A percentile compares a stretch with the other conserved stretches of the same genome.
phyloP scores from a whole-genome alignment of 2,888 invertebrate genomes.

The Leucoma salicis region DNA sequence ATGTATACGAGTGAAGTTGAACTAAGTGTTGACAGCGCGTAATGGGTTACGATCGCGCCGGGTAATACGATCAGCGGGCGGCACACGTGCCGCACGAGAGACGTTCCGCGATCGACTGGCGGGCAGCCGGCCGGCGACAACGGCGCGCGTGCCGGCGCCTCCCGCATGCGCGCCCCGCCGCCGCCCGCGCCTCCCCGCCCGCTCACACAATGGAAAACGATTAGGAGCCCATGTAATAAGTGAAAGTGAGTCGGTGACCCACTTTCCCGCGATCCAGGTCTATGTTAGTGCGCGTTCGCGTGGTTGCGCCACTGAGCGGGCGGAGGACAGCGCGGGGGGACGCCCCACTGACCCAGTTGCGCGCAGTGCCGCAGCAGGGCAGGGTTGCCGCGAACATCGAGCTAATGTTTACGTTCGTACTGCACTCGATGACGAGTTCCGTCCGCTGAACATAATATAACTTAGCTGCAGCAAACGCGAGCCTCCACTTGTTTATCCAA shows the following conservation, averaged over 20 bases:
- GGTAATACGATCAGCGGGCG: constrained; percentile 45
- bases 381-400: constrained; percentile 77
- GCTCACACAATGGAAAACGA: constrained; percentile 87
- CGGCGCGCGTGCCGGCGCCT: constrained; percentile 79
- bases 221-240: constrained; percentile 91
- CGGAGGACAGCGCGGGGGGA: constrained; percentile 80
- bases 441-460: constrained; percentile 30
- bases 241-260: constrained; percentile 95
- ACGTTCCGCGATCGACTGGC: constrained; percentile 76
- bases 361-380: constrained; percentile 84
- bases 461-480: constrained; percentile 26
- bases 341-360: constrained; percentile 94
- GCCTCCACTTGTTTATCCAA: constrained; percentile 12
- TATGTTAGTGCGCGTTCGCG: constrained; percentile 88
- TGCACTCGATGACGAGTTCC: constrained; percentile 52
- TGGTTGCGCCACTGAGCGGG: constrained; percentile 78
- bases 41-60: constrained; percentile 69
- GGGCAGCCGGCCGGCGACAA: constrained; percentile 75
- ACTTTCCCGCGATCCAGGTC: constrained; percentile 96
- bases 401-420: constrained; percentile 73
- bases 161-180: constrained; percentile 78
- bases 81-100: constrained; percentile 63
- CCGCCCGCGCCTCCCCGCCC: constrained; percentile 77
- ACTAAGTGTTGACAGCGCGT: constrained; percentile 59
- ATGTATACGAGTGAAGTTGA: constrained; percentile 38